These are phyloP conservation scores for Melanostoma mellinum DNA, from an alignment of 2,888 invertebrate genomes.

Conservation along the genomic window DNA sequence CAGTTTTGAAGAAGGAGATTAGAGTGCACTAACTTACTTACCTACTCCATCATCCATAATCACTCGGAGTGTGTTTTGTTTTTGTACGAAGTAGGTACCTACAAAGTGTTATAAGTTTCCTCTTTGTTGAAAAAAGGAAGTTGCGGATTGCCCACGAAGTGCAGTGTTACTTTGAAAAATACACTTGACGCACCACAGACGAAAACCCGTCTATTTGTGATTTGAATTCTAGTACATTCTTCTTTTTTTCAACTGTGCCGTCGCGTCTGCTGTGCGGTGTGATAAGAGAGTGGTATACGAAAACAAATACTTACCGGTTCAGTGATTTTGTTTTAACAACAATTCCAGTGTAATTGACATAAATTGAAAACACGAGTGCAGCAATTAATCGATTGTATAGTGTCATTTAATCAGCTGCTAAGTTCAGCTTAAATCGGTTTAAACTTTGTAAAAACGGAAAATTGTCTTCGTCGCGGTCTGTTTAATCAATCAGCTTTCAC, in stretches of 20 bases:
- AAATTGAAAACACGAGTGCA: conserved; percentile 22
- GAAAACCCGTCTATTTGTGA: conserved; percentile 43
- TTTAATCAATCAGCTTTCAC: not conserved
- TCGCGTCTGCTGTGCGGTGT: conserved; percentile 21
- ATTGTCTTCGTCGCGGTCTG: not conserved
- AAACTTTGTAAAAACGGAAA: not conserved
- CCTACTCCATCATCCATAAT: not conserved
- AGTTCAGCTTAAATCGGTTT: not conserved
- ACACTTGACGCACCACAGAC: conserved; percentile 57
- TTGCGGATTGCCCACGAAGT: conserved; percentile 56
- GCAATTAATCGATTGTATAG: conserved; percentile 5
- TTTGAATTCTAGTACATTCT: conserved; percentile 33
- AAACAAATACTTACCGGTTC: conserved; percentile 37
- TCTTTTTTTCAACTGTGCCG: conserved; percentile 12
- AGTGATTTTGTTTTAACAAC: not conserved
- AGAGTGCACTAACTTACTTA: not conserved
- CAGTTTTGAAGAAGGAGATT: conserved; percentile 16
- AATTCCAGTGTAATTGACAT: conserved; percentile 57
- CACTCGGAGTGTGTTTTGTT: conserved; percentile 62
- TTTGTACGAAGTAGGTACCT: not conserved
- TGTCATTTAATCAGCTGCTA: not conserved
- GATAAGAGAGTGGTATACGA: conserved; percentile 37
- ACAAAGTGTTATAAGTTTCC: conserved; percentile 68
- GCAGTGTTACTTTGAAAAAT: conserved; percentile 32
- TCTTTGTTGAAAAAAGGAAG: conserved; percentile 42